Evolutionary conservation across 2,797 vertebrate species (phyloP).

Genomic region (Bradypodion ventrale): DNA sequence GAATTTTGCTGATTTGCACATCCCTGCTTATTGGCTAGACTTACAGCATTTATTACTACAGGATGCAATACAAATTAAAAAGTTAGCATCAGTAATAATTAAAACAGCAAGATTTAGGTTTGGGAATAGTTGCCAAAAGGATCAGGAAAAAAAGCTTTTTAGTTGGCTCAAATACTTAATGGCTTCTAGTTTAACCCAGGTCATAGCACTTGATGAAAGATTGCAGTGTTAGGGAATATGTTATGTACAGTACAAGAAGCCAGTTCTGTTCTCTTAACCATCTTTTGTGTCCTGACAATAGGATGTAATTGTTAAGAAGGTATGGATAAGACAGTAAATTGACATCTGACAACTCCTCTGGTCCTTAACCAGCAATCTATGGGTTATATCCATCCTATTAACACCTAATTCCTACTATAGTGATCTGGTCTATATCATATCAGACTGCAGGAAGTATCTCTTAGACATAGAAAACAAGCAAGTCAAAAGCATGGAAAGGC

Average conservation of each 20-base stretch:
- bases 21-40: neutral
- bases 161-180: neutral
- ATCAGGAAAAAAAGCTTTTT: neutral
- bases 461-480: no score
- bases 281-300: neutral
- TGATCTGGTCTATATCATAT: neutral
- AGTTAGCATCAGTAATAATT: neutral
- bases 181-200: neutral
- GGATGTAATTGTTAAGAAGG: neutral
- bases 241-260: conserved; percentile 1
- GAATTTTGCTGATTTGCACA: neutral
- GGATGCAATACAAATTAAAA: neutral
- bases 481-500: no score
- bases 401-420: neutral
- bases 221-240: neutral
- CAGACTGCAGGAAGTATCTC: neutral
- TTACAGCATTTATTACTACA: rapidly evolving
- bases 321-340: neutral
- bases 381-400: neutral
- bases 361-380: neutral
- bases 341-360: neutral
- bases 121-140: neutral
- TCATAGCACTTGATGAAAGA: neutral
- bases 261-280: neutral
- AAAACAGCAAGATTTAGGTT: neutral